These are phyloP conservation scores for Ptychadena robeensis DNA, from an alignment of 2,797 vertebrate genomes.

Conservation along the genomic window DNA sequence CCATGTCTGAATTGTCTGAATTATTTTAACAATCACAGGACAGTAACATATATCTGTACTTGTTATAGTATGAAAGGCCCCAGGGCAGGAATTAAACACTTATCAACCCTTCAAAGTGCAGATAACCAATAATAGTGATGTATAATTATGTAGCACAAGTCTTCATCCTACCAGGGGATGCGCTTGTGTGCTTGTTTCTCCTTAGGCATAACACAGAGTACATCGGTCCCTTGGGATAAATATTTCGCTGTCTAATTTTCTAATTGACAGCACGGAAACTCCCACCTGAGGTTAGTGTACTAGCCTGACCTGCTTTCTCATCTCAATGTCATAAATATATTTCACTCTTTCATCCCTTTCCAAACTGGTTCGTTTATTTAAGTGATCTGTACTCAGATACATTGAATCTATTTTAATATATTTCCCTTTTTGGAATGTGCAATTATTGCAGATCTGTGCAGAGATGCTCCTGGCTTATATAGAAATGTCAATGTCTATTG, in stretches of 20 bases:
- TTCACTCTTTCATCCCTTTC: background rate
- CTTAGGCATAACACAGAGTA: constrained; percentile 18
- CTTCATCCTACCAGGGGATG: background rate
- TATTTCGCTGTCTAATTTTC: constrained; percentile 24
- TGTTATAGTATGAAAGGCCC: background rate
- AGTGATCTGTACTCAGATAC: background rate
- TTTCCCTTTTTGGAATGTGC: background rate
- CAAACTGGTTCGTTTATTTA: constrained; percentile 2
- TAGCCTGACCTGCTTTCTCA: constrained; percentile 13
- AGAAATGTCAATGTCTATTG: background rate
- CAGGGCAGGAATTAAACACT: constrained; percentile 7
- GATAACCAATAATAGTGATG: constrained; percentile 4
- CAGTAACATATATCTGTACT: background rate
- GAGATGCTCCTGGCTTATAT: background rate
- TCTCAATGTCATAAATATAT: background rate
- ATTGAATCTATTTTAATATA: background rate
- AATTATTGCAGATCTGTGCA: background rate
- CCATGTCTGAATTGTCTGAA: background rate
- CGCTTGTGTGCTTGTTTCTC: background rate
- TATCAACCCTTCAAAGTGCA: constrained; percentile 6
- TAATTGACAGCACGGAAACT: constrained; percentile 6
- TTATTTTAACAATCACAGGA: background rate
- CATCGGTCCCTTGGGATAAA: background rate
- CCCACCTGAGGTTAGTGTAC: background rate
- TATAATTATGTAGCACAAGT: constrained; percentile 12